Conservation (phyloP, 2,888 invertebrate species). For the Lumbricus terrestris region DNA sequence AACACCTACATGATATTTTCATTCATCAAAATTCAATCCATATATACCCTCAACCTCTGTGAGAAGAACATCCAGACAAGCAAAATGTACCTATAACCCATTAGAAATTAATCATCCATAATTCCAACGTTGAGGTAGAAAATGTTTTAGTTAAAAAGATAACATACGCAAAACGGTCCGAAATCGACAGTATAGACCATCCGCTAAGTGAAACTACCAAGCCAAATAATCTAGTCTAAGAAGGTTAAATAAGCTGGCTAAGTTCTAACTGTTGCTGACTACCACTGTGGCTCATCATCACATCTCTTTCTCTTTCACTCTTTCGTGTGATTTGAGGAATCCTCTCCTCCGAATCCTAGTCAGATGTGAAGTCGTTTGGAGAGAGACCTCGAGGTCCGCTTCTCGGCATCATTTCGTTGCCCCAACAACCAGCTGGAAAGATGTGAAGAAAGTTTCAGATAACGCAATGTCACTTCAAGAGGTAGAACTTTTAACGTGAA, state of each 20-base stretch:
- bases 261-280: constrained; percentile 10
- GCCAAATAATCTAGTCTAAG: constrained; percentile 17
- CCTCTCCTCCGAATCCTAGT: neutral
- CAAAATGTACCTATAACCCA: neutral
- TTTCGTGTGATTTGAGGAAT: neutral
- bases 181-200: constrained; percentile 5
- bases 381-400: neutral
- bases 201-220: constrained; percentile 11
- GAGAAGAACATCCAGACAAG: neutral
- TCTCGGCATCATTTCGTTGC: neutral
- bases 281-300: neutral
- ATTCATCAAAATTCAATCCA: neutral
- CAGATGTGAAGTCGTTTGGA: neutral
- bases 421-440: neutral
- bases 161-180: neutral
- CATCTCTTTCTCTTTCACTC: neutral
- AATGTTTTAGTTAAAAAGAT: neutral
- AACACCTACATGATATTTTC: neutral
- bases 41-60: neutral
- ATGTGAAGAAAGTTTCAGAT: neutral
- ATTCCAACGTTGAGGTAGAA: constrained; percentile 3
- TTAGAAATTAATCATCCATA: neutral
- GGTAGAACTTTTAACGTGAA: neutral
- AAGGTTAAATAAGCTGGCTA: constrained; percentile 16
- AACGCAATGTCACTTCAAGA: neutral